Conservation (phyloP, 2,797 vertebrate genomes). For the Eupleurogrammus muticus region DNA sequence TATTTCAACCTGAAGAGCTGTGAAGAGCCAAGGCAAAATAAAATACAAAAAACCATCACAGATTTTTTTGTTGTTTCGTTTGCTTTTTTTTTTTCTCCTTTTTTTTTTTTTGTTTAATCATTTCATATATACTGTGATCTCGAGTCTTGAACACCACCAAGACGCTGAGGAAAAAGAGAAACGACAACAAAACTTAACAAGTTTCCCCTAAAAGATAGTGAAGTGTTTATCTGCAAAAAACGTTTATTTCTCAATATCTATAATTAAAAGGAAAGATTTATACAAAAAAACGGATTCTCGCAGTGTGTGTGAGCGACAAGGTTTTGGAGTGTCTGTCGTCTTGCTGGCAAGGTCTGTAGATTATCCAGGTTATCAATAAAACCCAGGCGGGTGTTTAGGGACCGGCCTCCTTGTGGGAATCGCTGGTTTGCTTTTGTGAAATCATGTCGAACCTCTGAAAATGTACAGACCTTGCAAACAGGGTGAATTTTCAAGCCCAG, state of each 20-base stretch:
- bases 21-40: slow-evolving; percentile 97
- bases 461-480: slow-evolving; percentile 59
- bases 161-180: slow-evolving; percentile 92
- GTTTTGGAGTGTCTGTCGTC: slow-evolving; percentile 88
- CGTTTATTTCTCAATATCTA: slow-evolving; percentile 88
- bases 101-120: slow-evolving; percentile 71
- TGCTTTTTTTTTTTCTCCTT: slow-evolving; percentile 40
- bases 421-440: slow-evolving; percentile 21
- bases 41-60: slow-evolving; percentile 90
- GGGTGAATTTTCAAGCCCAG: slow-evolving; percentile 84
- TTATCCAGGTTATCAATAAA: slow-evolving; percentile 36
- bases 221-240: slow-evolving; percentile 89
- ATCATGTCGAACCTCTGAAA: slow-evolving; percentile 22
- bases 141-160: slow-evolving; percentile 95
- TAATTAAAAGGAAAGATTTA: slow-evolving; percentile 89
- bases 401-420: slow-evolving; percentile 16
- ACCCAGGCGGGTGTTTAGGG: slow-evolving; percentile 7
- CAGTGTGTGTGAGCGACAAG: slow-evolving; percentile 91
- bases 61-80: slow-evolving; percentile 81
- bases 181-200: slow-evolving; percentile 90
- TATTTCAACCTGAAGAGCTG: slow-evolving; percentile 99
- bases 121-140: slow-evolving; percentile 87
- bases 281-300: slow-evolving; percentile 84
- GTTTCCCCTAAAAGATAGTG: slow-evolving; percentile 92
- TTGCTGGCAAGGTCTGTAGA: slow-evolving; percentile 69